These are phyloP conservation scores for Pocillopora verrucosa DNA, from an alignment of 64 coral and sea anemone species.

Conservation along the genomic window DNA sequence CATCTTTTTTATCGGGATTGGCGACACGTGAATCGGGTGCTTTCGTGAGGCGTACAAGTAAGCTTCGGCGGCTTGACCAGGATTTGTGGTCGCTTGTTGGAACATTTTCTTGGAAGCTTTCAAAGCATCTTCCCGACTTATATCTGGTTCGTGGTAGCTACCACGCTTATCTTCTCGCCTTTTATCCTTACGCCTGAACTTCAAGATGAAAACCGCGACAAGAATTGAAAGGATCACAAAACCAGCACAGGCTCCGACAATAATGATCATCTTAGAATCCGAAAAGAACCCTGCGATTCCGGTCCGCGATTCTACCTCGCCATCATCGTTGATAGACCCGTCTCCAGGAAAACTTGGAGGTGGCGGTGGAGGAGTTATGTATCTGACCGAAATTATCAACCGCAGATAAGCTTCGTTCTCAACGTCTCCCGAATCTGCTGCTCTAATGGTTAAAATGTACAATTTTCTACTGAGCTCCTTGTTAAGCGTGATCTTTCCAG, in stretches of 20 bases:
- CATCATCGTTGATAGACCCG: neutral
- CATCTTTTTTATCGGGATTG: slow-evolving; percentile 57
- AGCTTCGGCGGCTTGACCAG: slow-evolving; percentile 34
- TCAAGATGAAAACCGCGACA: slow-evolving; percentile 49
- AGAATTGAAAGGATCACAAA: slow-evolving; percentile 54
- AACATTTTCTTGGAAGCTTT: slow-evolving; percentile 96
- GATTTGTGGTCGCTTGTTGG: slow-evolving; percentile 69
- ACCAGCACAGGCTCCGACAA: slow-evolving; percentile 62
- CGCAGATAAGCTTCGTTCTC: slow-evolving; percentile 36
- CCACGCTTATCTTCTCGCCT: neutral
- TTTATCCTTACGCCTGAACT: slow-evolving; percentile 41
- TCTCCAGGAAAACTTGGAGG: neutral
- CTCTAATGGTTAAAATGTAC: slow-evolving; percentile 68
- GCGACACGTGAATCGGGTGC: slow-evolving; percentile 33
- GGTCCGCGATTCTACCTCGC: slow-evolving; percentile 1
- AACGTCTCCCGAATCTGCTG: slow-evolving; percentile 64
- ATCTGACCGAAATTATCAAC: slow-evolving; percentile 15
- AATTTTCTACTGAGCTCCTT: slow-evolving; percentile 46
- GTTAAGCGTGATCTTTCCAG: slow-evolving; percentile 55
- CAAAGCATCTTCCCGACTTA: slow-evolving; percentile 77
- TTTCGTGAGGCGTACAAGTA: neutral
- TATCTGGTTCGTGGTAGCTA: slow-evolving; percentile 80
- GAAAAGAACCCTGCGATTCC: slow-evolving; percentile 28
- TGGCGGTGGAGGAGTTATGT: neutral
- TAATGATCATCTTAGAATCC: slow-evolving; percentile 63